phyloP scores from a whole-genome alignment of 2,113 vertebrate genomes.

The Zingel zingel region DNA sequence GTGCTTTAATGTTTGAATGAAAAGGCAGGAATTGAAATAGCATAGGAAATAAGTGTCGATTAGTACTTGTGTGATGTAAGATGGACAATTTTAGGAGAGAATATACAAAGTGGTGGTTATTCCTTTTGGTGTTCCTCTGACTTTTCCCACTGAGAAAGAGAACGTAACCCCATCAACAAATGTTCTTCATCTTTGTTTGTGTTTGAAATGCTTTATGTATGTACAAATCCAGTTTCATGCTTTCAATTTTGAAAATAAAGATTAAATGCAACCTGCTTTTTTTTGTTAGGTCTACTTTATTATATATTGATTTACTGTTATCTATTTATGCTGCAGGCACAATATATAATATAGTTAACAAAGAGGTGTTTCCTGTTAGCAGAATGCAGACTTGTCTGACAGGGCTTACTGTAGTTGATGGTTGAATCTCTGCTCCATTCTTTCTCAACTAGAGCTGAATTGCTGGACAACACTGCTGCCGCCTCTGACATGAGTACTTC shows the following conservation, averaged over 20 bases:
- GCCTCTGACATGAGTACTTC: background rate
- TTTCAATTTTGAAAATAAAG: constrained; percentile 77
- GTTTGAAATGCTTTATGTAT: constrained; percentile 58
- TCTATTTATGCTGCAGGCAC: background rate
- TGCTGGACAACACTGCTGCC: background rate
- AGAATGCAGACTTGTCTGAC: too few species aligned
- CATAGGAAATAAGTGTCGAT: background rate
- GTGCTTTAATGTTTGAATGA: constrained; percentile 77
- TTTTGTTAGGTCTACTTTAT: background rate
- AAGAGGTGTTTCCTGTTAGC: too few species aligned
- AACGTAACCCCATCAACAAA: background rate
- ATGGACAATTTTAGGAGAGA: background rate
- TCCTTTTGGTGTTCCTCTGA: constrained; percentile 18
- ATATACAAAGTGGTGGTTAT: constrained; percentile 15
- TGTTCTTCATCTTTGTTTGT: constrained; percentile 29
- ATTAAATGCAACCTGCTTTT: constrained; percentile 38
- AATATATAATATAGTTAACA: too few species aligned
- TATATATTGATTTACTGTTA: background rate
- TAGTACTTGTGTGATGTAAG: constrained; percentile 1
- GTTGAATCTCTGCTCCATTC: background rate
- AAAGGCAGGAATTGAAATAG: constrained; percentile 1
- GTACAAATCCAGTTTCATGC: constrained; percentile 55
- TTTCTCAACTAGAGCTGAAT: background rate
- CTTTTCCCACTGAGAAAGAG: background rate
- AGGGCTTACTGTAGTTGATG: background rate